Evolutionary conservation across 2,888 invertebrate genomes (phyloP).

Genomic region (Tribolium freemani): DNA sequence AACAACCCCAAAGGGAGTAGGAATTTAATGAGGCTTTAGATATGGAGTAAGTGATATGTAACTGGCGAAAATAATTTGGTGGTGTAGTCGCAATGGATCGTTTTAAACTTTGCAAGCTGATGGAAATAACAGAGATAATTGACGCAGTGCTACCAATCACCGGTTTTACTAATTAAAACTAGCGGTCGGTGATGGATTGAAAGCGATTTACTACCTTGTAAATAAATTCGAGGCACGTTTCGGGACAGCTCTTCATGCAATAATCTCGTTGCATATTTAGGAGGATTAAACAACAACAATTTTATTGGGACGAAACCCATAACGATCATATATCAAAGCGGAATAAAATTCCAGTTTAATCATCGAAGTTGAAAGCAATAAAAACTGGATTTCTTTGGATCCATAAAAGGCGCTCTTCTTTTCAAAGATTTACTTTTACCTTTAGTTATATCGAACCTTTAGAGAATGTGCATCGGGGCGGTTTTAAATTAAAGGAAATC

Average conservation of each 20-base stretch:
- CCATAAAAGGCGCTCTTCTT: slow-evolving; percentile 34
- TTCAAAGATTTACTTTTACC: slow-evolving; percentile 36
- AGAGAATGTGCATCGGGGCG: slow-evolving; percentile 28
- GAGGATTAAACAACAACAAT: slow-evolving; percentile 15
- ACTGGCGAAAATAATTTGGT: slow-evolving; percentile 25
- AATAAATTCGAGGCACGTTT: slow-evolving; percentile 34
- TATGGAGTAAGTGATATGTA: slow-evolving; percentile 36
- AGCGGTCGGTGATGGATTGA: slow-evolving; percentile 50
- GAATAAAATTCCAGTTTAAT: slow-evolving; percentile 34
- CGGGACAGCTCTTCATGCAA: not conserved
- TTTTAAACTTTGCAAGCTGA: slow-evolving; percentile 25
- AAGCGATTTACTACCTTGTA: slow-evolving; percentile 48
- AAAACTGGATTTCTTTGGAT: slow-evolving; percentile 29
- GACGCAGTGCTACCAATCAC: slow-evolving; percentile 48
- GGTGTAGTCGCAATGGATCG: not conserved
- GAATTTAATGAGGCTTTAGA: slow-evolving; percentile 33
- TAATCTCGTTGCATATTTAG: slow-evolving; percentile 45
- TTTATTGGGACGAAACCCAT: slow-evolving; percentile 13
- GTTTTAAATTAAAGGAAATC: slow-evolving; percentile 38
- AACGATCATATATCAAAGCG: slow-evolving; percentile 37
- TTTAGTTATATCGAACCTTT: slow-evolving; percentile 27
- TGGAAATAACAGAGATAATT: slow-evolving; percentile 39
- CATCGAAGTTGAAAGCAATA: slow-evolving; percentile 27
- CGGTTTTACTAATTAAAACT: slow-evolving; percentile 53
- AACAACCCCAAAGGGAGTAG: slow-evolving; percentile 21